Base-by-base conservation (phyloP, 2,797 vertebrate genomes). In the Psittacula echo region DNA sequence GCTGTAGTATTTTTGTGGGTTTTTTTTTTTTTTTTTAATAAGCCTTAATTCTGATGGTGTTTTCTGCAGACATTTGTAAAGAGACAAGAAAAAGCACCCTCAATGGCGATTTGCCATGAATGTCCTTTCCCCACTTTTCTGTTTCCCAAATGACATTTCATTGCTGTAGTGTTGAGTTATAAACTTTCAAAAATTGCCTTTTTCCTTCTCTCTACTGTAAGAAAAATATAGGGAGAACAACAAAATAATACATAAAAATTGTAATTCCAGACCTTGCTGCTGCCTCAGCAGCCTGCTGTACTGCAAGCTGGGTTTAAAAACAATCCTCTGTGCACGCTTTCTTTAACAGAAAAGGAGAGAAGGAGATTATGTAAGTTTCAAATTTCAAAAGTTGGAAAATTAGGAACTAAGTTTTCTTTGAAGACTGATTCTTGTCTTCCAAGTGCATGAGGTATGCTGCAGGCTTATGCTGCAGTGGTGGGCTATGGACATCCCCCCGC, bases 131-230 rank as follows among this genome's bases (percentile, higher is more conserved):
- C 53, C 39, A 34, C 81, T 79, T 61, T 54, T 67, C 65, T 83
- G 60, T 75, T 56, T 88, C 85, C 73, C 53, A 86, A 76, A 76
- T 86, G 76, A 79, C 73, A 65, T 91, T 86, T 90, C 60, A 60
- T 79, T 93, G 84, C 22, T 1, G 64, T 88, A 50, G 50, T 30
- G 68, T 51, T 93, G 76, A 83, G 84, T 93, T 94, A 86, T 72
- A 93, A 94, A 94, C 79, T 93, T 93, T 41, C 41, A 66, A 78
- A 93, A 91, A 93, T 90, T 87, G 75, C 62, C 51, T 78, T 94
- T 91, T 87, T 58, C 85, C 79, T 81, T 64, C 48, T 85, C 56
- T 41, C 45, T 48, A 56, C 70, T 87, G 50, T 64, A 78, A 85
- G 86, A 71, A 85, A 87, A 94, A 85, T 45, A 87, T 4, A 62